These are phyloP conservation scores for Vanessa atalanta DNA, from an alignment of 1,140 invertebrate species.

Conservation along the genomic window DNA sequence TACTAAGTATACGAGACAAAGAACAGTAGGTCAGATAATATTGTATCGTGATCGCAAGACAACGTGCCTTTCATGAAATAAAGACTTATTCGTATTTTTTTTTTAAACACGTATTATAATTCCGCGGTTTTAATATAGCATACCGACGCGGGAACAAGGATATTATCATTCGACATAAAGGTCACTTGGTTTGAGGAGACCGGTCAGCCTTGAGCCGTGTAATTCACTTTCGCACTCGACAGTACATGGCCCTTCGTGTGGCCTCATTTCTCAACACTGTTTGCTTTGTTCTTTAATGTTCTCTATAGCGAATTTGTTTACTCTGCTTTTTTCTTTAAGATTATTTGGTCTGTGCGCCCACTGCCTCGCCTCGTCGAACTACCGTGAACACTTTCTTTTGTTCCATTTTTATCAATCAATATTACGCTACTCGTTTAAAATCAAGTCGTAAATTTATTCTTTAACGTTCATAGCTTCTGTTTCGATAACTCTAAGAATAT, in stretches of 20 bases:
- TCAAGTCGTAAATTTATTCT: not conserved
- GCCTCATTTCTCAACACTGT: slow-evolving; percentile 71
- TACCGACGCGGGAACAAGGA: slow-evolving; percentile 69
- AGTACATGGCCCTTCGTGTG: slow-evolving; percentile 70
- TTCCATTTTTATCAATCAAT: not conserved
- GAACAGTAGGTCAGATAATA: not conserved
- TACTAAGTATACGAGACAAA: slow-evolving; percentile 6
- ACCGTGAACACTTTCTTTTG: not conserved
- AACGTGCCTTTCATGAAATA: slow-evolving; percentile 18
- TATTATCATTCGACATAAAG: slow-evolving; percentile 76
- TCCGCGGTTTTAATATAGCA: slow-evolving; percentile 62
- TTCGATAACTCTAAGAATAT: not conserved
- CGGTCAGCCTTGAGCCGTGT: slow-evolving; percentile 74
- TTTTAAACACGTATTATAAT: slow-evolving; percentile 40
- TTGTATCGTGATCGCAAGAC: not conserved
- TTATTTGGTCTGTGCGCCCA: slow-evolving; percentile 26
- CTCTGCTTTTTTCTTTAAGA: slow-evolving; percentile 18
- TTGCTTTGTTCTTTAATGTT: slow-evolving; percentile 62
- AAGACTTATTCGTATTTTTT: slow-evolving; percentile 31
- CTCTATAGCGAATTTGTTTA: slow-evolving; percentile 36
- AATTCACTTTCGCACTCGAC: slow-evolving; percentile 75
- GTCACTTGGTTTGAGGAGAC: slow-evolving; percentile 76
- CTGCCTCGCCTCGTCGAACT: not conserved
- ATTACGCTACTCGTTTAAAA: not conserved
- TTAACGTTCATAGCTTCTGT: not conserved